Evolutionary conservation across 2,888 invertebrate species (phyloP), one percentile per base, ranked within the genome.

Genomic region (Dichetophora obliterata): DNA sequence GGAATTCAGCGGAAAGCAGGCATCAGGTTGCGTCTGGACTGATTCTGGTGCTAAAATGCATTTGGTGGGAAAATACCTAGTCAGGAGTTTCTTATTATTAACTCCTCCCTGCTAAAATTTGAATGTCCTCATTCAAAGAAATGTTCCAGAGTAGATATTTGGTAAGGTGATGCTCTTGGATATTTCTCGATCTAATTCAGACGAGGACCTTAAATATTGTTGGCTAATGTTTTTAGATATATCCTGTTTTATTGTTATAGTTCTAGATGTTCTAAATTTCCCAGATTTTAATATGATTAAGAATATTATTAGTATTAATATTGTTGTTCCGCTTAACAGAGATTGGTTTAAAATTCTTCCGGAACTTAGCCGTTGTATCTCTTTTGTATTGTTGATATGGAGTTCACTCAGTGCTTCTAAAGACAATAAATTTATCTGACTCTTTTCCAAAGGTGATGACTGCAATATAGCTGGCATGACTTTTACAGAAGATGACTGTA

Each of bases 91-190:
- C 31, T 61, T 24, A 19, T 31, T 66, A 1, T 5, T 72, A 24
- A 59, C 57, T 72, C 54, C 72, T 72, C n/a, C 59, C 54, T 11
- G n/a, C 68, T 68, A 43, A 37, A 37, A 43, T 68, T 68, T 68
- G 68, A 68, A 68, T 68, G 68, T 37, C 68, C 68, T 68, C 68
- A 68, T 68, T 68, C 68, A 68, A 68, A 68, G 24, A 27, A 43
- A n/a, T 68, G 68, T 16, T 19, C 68, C 68, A 68, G 37, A 16
- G 14, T 68, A 68, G 2, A 68, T 37, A 68, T 68, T 68, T 1
- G 48, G 68, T 48, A 5, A 48, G 8, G 68, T 68, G 16, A 68
- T 37, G 48, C 22, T 68, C 37, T 6, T 37, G 37, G 6, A 37
- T 37, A 37, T 37, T 37, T 37, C 8, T 37, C 8, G 37, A 5